Percentiles rank a stretch among this genome's conserved stretches.
Conservation (phyloP, 2,113 vertebrate genomes). For the Oceanodroma tethys region DNA sequence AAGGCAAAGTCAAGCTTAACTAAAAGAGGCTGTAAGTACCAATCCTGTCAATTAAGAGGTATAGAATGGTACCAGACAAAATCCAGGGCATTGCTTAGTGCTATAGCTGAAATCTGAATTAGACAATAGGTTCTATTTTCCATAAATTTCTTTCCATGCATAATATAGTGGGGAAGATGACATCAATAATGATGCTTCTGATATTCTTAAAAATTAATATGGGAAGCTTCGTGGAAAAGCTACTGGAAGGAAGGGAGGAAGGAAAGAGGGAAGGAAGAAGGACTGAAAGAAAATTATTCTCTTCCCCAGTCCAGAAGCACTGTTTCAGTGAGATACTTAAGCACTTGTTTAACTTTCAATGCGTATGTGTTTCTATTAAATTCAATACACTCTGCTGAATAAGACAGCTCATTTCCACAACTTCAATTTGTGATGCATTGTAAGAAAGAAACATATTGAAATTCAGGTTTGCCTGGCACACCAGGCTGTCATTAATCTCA, state of each 20-base stretch:
- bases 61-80: neutral
- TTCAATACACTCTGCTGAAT: slow-evolving; percentile 6
- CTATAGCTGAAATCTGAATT: neutral
- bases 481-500: slow-evolving; percentile 23
- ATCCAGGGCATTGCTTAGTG: neutral
- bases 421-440: slow-evolving; percentile 13
- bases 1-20: neutral
- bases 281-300: neutral
- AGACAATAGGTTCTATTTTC: neutral
- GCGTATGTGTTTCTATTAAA: slow-evolving; percentile 12
- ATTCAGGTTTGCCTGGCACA: slow-evolving; percentile 26
- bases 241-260: neutral
- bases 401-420: neutral
- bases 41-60: neutral
- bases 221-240: neutral
- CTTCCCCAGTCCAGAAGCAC: neutral
- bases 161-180: neutral
- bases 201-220: neutral
- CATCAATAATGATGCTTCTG: neutral
- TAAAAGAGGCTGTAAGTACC: neutral
- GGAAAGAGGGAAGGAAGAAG: neutral
- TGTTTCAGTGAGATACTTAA: neutral
- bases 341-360: slow-evolving; percentile 9
- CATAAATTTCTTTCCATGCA: neutral
- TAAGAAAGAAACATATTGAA: slow-evolving; percentile 35